phyloP scores from a whole-genome alignment of 1,140 invertebrate genomes.

The Papilio polyxenes region DNA sequence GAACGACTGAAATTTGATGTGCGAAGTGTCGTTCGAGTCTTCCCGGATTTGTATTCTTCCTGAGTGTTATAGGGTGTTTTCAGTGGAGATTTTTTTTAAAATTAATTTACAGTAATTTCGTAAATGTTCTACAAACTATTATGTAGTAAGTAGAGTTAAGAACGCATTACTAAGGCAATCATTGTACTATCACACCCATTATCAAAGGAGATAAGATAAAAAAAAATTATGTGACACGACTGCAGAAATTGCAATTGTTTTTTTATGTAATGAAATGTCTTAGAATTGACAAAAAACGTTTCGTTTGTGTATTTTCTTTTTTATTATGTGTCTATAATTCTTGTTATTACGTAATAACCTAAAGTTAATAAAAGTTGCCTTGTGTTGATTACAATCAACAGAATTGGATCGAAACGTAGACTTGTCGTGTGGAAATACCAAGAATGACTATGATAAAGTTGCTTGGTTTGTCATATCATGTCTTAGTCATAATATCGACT shows the following conservation, averaged over 20 bases:
- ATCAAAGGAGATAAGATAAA: slow-evolving; percentile 7
- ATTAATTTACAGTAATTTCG: too few relatives aligned
- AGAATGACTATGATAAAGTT: background rate
- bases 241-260: background rate
- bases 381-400: too few relatives aligned
- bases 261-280: background rate
- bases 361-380: background rate
- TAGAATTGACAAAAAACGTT: background rate
- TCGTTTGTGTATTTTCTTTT: background rate
- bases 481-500: background rate
- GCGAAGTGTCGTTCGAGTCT: too few relatives aligned
- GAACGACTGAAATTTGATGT: too few relatives aligned
- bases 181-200: background rate
- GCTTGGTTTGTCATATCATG: background rate
- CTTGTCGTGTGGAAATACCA: background rate
- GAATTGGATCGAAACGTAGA: background rate
- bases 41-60: too few relatives aligned
- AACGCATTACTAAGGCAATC: background rate
- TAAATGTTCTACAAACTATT: too few relatives aligned
- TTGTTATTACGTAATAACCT: background rate
- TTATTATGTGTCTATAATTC: background rate
- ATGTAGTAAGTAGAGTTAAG: background rate
- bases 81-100: too few relatives aligned
- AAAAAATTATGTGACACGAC: background rate
- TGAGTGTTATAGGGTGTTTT: too few relatives aligned